Percentiles rank a stretch among this genome's conserved stretches.
These are phyloP conservation scores for Caenorhabditis remanei DNA, from an alignment of 1,140 invertebrate species.

Conservation along the genomic window DNA sequence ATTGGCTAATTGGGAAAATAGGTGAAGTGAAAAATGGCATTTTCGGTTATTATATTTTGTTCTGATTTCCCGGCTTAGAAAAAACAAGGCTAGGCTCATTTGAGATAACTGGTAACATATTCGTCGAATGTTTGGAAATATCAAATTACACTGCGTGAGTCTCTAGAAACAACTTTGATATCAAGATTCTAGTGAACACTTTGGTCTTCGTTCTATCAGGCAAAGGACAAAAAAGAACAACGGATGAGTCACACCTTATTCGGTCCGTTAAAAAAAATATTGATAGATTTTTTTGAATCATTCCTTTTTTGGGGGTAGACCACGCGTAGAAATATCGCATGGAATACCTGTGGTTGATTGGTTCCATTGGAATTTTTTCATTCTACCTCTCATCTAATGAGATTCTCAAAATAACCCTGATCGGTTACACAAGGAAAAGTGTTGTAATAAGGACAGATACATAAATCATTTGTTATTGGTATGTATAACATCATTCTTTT, in stretches of 20 bases:
- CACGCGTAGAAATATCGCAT: too few relatives aligned
- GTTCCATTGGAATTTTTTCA: neutral
- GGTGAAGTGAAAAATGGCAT: neutral
- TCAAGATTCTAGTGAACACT: neutral
- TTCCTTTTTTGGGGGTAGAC: too few relatives aligned
- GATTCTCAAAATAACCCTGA: too few relatives aligned
- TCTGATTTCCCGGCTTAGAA: neutral
- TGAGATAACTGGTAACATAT: neutral
- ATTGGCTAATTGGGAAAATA: slow-evolving; percentile 4
- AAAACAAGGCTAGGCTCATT: neutral
- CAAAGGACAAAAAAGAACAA: neutral
- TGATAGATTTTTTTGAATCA: too few relatives aligned
- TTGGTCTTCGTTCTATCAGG: neutral
- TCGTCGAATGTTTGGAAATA: neutral
- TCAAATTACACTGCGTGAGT: neutral
- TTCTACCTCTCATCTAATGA: too few relatives aligned
- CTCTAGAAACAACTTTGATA: neutral
- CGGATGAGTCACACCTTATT: neutral
- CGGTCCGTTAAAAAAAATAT: too few relatives aligned
- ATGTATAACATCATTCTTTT: neutral
- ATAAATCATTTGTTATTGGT: slow-evolving; percentile 5
- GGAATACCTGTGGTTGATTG: neutral
- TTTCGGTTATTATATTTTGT: neutral
- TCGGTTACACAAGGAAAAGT: neutral
- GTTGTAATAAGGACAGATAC: neutral